Evolutionary conservation across 1,140 invertebrate genomes (phyloP), one percentile per base, ranked within the genome.

Genomic region (Saccostrea echinata): DNA sequence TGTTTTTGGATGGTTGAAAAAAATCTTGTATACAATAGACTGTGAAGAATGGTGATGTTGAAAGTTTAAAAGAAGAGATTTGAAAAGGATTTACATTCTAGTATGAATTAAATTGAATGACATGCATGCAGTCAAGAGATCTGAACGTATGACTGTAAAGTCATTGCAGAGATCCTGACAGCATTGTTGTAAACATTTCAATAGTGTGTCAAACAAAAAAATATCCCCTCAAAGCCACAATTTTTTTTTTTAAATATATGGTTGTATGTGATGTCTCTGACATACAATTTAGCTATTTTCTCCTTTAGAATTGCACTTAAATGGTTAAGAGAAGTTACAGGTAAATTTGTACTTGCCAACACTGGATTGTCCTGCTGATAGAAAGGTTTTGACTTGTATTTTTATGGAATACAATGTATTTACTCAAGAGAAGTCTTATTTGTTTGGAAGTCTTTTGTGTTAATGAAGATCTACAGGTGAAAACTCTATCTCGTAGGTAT

Each of bases 361-460:
- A 76, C 27, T 16, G 24, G 68, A 76, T 76, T 76, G 68, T 33
- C 68, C 68, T 18, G 30, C 11, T 18, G 68, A 76, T 76, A 76
- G 24, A 76, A 30, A 76, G 68, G 30, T 76, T 64, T 30, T 76
- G 68, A 76, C 68, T 76, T 76, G 27, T 76, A 27, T 76, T 76
- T n/a, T 76, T 76, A 76, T 76, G 27, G 30, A 76, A 30, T 33
- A 76, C 68, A 76, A 76, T 76, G 68, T 76, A 76, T 76, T 76
- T 76, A 76, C 68, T 30, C 27, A 76, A 76, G 11, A 76, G 30
- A 76, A 76, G 68, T 30, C 27, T 16, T 76, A 76, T 76, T 76
- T 76, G 68, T 27, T 76, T 30, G 24, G 8, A 16, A 13, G 27
- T 18, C 16, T 76, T 76, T 30, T 3, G 27, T 76, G 68, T 30